Base-by-base conservation (phyloP, 2,888 invertebrate species). In the Chaitophorus viminalis region DNA sequence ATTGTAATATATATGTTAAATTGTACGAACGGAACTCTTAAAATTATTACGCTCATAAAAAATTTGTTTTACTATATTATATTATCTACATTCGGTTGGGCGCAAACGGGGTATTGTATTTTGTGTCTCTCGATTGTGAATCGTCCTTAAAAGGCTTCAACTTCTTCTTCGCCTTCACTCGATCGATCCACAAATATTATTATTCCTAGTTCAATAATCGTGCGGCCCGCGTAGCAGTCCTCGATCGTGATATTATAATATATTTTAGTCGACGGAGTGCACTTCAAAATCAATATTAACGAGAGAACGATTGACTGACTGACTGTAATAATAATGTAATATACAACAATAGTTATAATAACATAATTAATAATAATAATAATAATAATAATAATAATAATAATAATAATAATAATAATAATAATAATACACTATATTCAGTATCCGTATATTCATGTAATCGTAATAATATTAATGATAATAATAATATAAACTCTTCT, bases 231-330 rank as follows among this genome's bases (percentile, higher is more conserved):
- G 29, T n/a, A 29, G 46, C 33, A 0, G 11, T 31, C 25, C 33
- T 8, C 2, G 14, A 46, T 46, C 52, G 52, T 46, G 46, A 14
- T n/a, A n/a, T 39, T 39, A 39, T 17, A 46, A 46, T 68, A 46
- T 2, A 68, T 65, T 29, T 70, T 46, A 11, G 54, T 78, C 54
- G 54, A 17, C 46, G 31, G 81, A 14, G 46, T 11, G 36, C 60
- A 75, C 82, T 52, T 75, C 54, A 83, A 74, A 83, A 74, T 74
- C 54, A 36, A 82, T 74, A 82, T 72, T 70, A 46, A 52, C 52
- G 18, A 72, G 31, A 33, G 31, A 72, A 82, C 70, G 72, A 33
- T 82, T 72, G 82, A 72, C 72, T 33, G 82, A 72, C 82, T 9
- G 72, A 52, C 82, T 17, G 31, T 39, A 39, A 39, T 21, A 52